Evolutionary conservation across 2,888 invertebrate genomes (phyloP).

Genomic region (Trichogramma dendrolimi): DNA sequence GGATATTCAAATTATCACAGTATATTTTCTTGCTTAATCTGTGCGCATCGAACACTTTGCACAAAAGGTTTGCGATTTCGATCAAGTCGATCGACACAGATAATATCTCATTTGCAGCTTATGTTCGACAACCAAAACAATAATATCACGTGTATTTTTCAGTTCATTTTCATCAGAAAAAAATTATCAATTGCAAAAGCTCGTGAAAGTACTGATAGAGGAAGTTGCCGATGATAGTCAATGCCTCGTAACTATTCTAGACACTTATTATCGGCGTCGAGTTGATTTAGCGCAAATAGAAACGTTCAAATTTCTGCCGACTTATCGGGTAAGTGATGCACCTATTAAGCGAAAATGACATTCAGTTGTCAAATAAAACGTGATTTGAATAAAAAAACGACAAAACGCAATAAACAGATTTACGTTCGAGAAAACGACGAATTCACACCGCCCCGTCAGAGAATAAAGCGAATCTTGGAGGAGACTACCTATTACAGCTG

Average conservation of each 20-base stretch:
- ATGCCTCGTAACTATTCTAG: conserved; percentile 44
- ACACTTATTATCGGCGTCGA: conserved; percentile 39
- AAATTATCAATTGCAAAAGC: conserved; percentile 32
- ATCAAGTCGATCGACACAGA: no score
- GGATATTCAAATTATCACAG: no score
- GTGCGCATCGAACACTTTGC: no score
- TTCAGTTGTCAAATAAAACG: background rate
- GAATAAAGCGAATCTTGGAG: conserved; percentile 32
- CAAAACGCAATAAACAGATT: conserved; percentile 33
- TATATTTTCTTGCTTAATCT: no score
- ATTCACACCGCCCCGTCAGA: conserved; percentile 36
- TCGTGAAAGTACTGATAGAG: conserved; percentile 36
- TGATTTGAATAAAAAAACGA: background rate
- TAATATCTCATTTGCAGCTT: no score
- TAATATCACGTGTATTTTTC: background rate
- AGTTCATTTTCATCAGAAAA: conserved; percentile 13
- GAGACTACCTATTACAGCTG: conserved; percentile 61
- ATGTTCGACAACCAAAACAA: background rate
- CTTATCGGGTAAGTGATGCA: conserved; percentile 35
- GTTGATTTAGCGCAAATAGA: conserved; percentile 31
- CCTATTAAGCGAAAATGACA: background rate
- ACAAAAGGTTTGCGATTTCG: no score
- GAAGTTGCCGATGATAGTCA: conserved; percentile 37
- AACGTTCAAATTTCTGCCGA: conserved; percentile 28
- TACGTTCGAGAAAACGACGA: conserved; percentile 41